phyloP scores from a whole-genome alignment of 2,113 vertebrate species.

The Synchiropus splendidus region DNA sequence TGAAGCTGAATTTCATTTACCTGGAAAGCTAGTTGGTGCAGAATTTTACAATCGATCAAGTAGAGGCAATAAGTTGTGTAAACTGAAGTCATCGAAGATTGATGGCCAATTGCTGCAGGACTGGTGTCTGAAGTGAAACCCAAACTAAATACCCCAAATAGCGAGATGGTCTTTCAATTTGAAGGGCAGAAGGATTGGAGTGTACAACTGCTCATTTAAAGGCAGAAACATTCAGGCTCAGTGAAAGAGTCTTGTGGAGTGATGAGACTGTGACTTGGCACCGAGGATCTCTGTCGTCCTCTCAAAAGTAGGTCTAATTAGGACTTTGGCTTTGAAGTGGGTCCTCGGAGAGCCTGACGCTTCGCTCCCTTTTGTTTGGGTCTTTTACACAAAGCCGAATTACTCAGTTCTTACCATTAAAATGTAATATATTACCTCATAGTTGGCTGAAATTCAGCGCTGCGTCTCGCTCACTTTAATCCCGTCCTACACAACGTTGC shows the following conservation, averaged over 20 bases:
- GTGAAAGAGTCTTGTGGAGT: no score
- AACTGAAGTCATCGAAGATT: no score
- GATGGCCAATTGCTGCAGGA: no score
- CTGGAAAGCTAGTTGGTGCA: no score
- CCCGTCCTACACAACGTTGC: no score
- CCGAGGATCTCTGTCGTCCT: constrained; percentile 28
- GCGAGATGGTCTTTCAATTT: no score
- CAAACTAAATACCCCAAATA: no score
- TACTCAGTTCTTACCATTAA: constrained; percentile 27
- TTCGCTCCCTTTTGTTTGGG: constrained; percentile 39
- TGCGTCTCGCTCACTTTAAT: constrained; percentile 13
- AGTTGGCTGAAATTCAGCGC: constrained; percentile 22
- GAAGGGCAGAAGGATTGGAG: no score
- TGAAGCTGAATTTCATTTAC: no score
- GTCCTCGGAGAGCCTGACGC: constrained; percentile 26
- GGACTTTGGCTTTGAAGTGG: constrained; percentile 45
- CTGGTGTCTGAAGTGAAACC: no score
- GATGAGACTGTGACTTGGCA: constrained; percentile 23
- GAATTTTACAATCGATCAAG: no score
- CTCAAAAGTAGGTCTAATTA: constrained; percentile 43
- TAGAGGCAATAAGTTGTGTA: no score
- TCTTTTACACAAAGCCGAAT: constrained; percentile 29
- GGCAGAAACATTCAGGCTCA: constrained; percentile 13
- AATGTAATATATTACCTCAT: constrained; percentile 16
- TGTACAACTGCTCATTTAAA: constrained; percentile 17